Percentiles rank a stretch among this genome's conserved stretches.
phyloP scores from a whole-genome alignment of 2,888 invertebrate genomes.

The Slavum lentiscoides region DNA sequence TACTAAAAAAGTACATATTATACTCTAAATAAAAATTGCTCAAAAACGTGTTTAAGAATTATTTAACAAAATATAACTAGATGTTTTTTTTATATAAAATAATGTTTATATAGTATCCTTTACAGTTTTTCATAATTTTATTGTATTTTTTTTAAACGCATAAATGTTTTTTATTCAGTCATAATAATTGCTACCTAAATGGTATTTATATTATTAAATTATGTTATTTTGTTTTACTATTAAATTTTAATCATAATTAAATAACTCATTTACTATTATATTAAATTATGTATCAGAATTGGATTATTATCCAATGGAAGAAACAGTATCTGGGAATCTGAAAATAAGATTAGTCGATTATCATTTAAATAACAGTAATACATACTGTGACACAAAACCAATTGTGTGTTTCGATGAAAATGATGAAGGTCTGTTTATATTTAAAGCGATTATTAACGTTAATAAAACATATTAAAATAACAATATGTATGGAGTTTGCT shows the following conservation, averaged over 20 bases:
- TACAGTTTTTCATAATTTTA: too few species aligned
- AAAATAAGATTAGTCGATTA: conserved; percentile 73
- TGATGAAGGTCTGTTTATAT: conserved; percentile 33
- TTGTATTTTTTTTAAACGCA: not conserved
- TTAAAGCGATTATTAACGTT: not conserved
- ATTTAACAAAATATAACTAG: too few species aligned
- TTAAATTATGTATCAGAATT: conserved; percentile 38
- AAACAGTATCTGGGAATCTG: conserved; percentile 75
- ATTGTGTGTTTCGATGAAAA: conserved; percentile 10
- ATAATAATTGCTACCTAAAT: too few species aligned
- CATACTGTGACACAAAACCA: conserved; percentile 20
- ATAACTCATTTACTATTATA: conserved; percentile 7
- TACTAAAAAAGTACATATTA: too few species aligned
- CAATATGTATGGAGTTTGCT: not conserved
- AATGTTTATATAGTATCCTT: too few species aligned
- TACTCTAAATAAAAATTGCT: too few species aligned
- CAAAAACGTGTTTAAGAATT: too few species aligned
- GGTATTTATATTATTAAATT: too few species aligned
- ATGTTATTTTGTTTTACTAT: too few species aligned
- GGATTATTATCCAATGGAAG: conserved; percentile 60
- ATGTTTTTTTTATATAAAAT: too few species aligned
- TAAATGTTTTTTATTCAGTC: too few species aligned
- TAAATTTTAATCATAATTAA: not conserved
- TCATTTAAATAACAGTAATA: conserved; percentile 30
- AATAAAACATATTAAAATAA: conserved; percentile 5